Conservation (phyloP, 2,113 vertebrate species). For the Gobio gobio region DNA sequence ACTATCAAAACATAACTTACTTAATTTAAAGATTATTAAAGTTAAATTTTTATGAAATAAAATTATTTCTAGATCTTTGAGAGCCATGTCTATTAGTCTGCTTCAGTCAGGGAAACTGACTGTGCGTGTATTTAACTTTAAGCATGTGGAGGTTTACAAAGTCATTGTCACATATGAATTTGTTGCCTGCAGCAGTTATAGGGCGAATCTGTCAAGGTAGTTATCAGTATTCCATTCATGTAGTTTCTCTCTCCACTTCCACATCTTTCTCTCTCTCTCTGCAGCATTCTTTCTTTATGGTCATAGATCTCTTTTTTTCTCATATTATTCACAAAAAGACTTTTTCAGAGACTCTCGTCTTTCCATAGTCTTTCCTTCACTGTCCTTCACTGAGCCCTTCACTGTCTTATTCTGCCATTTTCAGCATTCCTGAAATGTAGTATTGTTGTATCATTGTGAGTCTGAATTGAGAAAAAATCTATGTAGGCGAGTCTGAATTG, state of each 20-base stretch:
- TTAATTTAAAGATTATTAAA: neutral
- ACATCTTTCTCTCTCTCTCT: conserved; percentile 39
- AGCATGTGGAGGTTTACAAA: conserved; percentile 3
- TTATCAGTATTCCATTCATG: conserved; percentile 29
- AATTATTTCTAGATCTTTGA: neutral
- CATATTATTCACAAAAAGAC: neutral
- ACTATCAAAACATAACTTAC: neutral
- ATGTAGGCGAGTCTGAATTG: no score
- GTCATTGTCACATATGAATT: conserved; percentile 16
- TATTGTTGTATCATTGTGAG: neutral
- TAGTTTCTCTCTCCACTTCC: conserved; percentile 3
- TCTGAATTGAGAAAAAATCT: no score
- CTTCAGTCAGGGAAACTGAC: neutral
- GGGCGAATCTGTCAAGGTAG: neutral
- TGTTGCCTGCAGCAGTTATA: conserved; percentile 31
- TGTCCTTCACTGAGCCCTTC: neutral
- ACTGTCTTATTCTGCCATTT: neutral
- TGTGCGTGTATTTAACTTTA: neutral
- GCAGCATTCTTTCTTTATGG: neutral
- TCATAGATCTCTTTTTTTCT: neutral
- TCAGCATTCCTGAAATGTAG: neutral
- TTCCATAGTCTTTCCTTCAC: neutral
- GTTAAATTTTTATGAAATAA: neutral
- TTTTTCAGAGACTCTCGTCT: neutral
- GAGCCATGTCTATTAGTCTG: neutral